Evolutionary conservation across 2,888 invertebrate species (phyloP).

Genomic region (Cacoxenus indagator): DNA sequence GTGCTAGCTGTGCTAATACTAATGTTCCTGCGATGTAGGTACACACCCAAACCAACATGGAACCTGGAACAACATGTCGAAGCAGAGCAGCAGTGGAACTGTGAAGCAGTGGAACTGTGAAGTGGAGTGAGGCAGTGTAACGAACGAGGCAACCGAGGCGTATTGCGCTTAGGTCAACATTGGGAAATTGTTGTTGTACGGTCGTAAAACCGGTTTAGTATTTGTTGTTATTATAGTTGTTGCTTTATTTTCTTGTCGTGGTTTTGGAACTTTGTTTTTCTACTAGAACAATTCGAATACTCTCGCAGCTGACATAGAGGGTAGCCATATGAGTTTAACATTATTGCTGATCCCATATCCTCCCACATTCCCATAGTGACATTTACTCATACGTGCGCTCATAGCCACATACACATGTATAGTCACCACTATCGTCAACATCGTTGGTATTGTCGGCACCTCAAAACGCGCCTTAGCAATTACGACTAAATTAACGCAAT

Average conservation of each 20-base stretch:
- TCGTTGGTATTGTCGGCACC: not conserved
- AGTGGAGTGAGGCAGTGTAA: too few relatives aligned
- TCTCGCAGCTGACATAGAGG: too few relatives aligned
- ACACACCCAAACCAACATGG: conserved; percentile 5
- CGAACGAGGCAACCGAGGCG: not conserved
- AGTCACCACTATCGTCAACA: not conserved
- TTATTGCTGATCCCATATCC: too few relatives aligned
- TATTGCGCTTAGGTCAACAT: not conserved
- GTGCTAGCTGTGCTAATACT: not conserved
- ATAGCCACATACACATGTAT: too few relatives aligned
- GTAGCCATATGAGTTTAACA: too few relatives aligned
- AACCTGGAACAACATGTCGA: not conserved
- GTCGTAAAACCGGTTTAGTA: not conserved
- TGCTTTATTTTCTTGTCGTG: too few relatives aligned
- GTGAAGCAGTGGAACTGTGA: not conserved
- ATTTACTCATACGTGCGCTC: not conserved
- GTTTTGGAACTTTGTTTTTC: too few relatives aligned
- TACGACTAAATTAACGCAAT: conserved; percentile 19
- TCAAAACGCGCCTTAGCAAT: not conserved
- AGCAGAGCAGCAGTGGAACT: not conserved
- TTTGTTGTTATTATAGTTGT: not conserved
- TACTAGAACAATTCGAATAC: too few relatives aligned
- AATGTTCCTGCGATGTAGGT: not conserved
- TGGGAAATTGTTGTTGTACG: not conserved
- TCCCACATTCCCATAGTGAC: too few relatives aligned